phyloP scores from a whole-genome alignment of 53 echinoderm and acorn worm genomes.

The Hippasteria phrygiana region DNA sequence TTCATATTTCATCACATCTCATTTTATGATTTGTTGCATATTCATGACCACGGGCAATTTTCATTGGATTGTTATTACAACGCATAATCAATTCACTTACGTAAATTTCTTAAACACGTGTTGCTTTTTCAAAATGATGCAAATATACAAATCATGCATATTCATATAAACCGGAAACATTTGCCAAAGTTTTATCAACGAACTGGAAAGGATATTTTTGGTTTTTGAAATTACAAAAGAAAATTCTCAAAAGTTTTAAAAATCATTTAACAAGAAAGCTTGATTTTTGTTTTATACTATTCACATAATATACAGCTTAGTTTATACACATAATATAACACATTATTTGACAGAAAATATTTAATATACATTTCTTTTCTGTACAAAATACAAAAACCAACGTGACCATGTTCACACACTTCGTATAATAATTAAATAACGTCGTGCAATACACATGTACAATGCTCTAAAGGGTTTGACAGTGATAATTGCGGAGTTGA shows the following conservation, averaged over 20 bases:
- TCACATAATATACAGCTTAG: slow-evolving; percentile 53
- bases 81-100: too few species aligned
- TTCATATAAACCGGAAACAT: too few species aligned
- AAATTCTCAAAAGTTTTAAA: not conserved
- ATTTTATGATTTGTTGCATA: too few species aligned
- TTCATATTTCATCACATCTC: too few species aligned
- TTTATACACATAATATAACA: slow-evolving; percentile 61
- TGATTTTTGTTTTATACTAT: slow-evolving; percentile 27
- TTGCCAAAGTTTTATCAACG: not conserved
- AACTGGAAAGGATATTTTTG: not conserved
- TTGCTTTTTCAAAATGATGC: too few species aligned
- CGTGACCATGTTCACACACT: slow-evolving; percentile 47
- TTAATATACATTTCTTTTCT: slow-evolving; percentile 48
- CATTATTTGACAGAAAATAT: slow-evolving; percentile 59
- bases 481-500: not conserved
- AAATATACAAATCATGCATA: too few species aligned
- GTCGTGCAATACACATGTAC: slow-evolving; percentile 51
- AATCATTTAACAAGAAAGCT: not conserved
- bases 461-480: not conserved
- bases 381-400: slow-evolving; percentile 53
- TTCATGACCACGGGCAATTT: too few species aligned
- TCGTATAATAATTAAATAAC: slow-evolving; percentile 28
- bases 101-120: too few species aligned
- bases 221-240: too few species aligned
- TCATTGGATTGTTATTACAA: too few species aligned